phyloP scores from a whole-genome alignment of 2,113 vertebrate genomes.

The Theristicus caerulescens region DNA sequence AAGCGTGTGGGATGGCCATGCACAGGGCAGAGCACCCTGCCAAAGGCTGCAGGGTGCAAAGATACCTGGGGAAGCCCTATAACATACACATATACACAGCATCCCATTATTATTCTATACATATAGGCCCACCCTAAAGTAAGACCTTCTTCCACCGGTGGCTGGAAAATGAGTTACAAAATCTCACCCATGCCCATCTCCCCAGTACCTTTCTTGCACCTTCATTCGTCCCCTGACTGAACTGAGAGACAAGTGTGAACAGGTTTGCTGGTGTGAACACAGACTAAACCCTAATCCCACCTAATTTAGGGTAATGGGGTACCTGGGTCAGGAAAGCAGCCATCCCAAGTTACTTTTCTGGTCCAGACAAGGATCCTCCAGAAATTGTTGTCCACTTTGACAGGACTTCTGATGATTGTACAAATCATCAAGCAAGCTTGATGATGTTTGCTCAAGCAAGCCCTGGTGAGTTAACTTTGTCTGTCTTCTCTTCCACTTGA shows the following conservation, averaged over 20 bases:
- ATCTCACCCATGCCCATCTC: fast-evolving
- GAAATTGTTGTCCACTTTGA: not conserved
- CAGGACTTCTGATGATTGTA: not conserved
- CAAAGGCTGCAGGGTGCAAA: not conserved
- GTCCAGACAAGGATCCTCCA: not conserved
- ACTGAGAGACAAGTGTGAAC: fast-evolving
- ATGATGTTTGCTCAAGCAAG: too few relatives aligned
- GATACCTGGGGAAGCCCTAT: fast-evolving
- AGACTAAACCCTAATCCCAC: not conserved
- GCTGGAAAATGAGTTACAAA: not conserved
- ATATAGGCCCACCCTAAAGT: not conserved
- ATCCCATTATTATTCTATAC: not conserved
- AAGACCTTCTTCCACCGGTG: not conserved
- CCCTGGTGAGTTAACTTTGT: not conserved
- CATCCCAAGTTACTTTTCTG: not conserved
- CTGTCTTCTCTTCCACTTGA: not conserved
- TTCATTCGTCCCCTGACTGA: not conserved
- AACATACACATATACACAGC: too few relatives aligned
- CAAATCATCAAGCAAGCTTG: too few relatives aligned
- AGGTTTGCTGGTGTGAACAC: not conserved
- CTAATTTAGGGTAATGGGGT: not conserved
- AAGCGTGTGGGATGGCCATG: fast-evolving
- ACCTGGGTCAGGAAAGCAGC: not conserved
- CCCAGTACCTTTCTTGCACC: not conserved
- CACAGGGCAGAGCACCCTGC: not conserved